phyloP scores from a whole-genome alignment of 2,797 vertebrate genomes.

The Danio aesculapii region DNA sequence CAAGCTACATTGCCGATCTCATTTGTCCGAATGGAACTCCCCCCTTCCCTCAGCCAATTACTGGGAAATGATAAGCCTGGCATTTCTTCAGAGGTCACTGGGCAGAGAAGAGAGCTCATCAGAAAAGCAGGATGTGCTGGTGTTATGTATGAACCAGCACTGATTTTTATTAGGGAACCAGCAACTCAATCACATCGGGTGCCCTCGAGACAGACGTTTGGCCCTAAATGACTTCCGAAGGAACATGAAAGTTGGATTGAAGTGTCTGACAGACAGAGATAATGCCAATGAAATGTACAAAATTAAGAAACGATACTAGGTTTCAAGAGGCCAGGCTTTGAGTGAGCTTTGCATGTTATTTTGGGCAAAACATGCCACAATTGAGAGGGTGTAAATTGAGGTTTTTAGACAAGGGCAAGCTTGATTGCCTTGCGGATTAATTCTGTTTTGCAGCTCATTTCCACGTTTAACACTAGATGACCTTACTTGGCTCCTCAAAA shows the following conservation, averaged over 20 bases:
- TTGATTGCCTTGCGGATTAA: conserved; percentile 48
- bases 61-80: conserved; percentile 38
- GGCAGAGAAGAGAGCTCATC: conserved; percentile 39
- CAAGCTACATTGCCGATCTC: conserved; percentile 4
- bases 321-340: conserved; percentile 32
- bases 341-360: conserved; percentile 44
- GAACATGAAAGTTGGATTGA: conserved; percentile 37
- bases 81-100: conserved; percentile 42
- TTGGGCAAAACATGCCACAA: conserved; percentile 22
- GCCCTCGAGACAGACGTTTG: conserved; percentile 35
- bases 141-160: conserved; percentile 41
- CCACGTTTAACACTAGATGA: conserved; percentile 21
- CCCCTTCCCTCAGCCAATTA: conserved; percentile 41
- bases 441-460: conserved; percentile 52
- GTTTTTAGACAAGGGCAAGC: conserved; percentile 44
- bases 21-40: conserved; percentile 44
- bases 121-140: conserved; percentile 39
- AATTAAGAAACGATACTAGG: conserved; percentile 27
- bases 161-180: conserved; percentile 2
- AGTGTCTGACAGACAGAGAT: conserved; percentile 45
- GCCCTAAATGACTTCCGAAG: conserved; percentile 42
- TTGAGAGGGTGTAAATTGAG: conserved; percentile 30
- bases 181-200: conserved; percentile 29
- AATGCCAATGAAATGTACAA: conserved; percentile 43
- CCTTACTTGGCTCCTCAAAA: conserved; percentile 20